A percentile compares a stretch with the other conserved stretches of the same genome.
Conservation (phyloP, 2,888 invertebrate genomes). For the Meloe dianella region DNA sequence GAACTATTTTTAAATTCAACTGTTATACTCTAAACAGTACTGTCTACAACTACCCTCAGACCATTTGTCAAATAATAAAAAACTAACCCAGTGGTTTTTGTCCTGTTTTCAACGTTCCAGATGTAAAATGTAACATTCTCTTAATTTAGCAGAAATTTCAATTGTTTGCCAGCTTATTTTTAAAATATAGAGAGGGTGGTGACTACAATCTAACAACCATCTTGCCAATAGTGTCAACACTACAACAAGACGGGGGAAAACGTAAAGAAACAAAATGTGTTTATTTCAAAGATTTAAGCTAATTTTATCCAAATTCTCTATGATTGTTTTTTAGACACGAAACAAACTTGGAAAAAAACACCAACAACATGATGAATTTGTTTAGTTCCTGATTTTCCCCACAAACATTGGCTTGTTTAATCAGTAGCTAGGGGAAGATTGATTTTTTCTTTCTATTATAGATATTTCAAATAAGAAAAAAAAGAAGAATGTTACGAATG, state of each 20-base stretch:
- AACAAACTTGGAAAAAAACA: neutral
- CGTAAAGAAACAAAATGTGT: neutral
- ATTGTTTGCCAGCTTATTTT: conserved; percentile 37
- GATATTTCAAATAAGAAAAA: neutral
- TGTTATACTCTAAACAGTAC: conserved; percentile 27
- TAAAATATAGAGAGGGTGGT: conserved; percentile 23
- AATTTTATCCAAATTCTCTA: conserved; percentile 5
- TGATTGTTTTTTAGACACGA: conserved; percentile 9
- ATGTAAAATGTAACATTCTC: conserved; percentile 51
- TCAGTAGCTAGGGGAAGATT: conserved; percentile 6
- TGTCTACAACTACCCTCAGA: conserved; percentile 46
- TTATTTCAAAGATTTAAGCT: neutral
- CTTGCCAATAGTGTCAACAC: conserved; percentile 27
- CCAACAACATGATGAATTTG: conserved; percentile 6
- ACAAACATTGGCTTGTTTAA: conserved; percentile 11
- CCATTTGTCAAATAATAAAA: conserved; percentile 50
- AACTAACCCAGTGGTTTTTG: conserved; percentile 39
- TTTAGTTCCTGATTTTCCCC: conserved; percentile 10
- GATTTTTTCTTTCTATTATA: conserved; percentile 6
- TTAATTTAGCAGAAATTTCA: conserved; percentile 51
- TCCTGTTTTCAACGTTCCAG: conserved; percentile 45
- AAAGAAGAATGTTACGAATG: neutral
- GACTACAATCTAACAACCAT: conserved; percentile 17
- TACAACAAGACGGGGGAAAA: conserved; percentile 6
- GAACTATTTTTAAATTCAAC: conserved; percentile 50